Evolutionary conservation across 2,888 invertebrate species (phyloP).

Genomic region (Mythimna pallens): DNA sequence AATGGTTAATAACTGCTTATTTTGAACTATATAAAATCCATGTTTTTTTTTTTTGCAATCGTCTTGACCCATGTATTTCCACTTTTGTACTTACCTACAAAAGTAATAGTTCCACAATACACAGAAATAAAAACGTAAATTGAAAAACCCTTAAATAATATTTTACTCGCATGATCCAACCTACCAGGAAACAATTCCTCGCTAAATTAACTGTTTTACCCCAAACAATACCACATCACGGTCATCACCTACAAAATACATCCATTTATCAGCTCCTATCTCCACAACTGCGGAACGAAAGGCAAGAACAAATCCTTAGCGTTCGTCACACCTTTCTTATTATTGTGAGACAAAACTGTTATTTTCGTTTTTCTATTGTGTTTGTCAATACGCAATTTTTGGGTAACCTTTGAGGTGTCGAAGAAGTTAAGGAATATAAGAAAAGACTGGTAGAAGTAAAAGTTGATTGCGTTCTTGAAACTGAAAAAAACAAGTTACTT

Average conservation of each 20-base stretch:
- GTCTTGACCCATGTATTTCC: no score
- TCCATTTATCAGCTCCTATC: slow-evolving; percentile 46
- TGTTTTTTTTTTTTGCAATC: no score
- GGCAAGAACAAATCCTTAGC: slow-evolving; percentile 29
- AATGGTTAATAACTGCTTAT: no score
- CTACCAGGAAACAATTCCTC: background rate
- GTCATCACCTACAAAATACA: slow-evolving; percentile 43
- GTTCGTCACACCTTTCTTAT: slow-evolving; percentile 49
- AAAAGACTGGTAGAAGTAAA: slow-evolving; percentile 11
- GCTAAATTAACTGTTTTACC: slow-evolving; percentile 23
- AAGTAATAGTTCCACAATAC: no score
- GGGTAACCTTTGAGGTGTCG: slow-evolving; percentile 20
- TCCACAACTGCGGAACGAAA: slow-evolving; percentile 49
- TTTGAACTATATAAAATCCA: no score
- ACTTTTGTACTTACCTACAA: no score
- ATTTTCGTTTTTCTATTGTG: slow-evolving; percentile 39
- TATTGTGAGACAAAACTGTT: slow-evolving; percentile 33
- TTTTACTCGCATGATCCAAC: background rate
- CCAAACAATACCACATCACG: slow-evolving; percentile 46
- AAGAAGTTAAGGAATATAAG: background rate
- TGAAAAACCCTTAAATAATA: background rate
- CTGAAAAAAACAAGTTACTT: background rate
- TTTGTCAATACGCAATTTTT: slow-evolving; percentile 37
- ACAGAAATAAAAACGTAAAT: background rate
- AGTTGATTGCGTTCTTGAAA: slow-evolving; percentile 2